phyloP scores from a whole-genome alignment of 53 echinoderm and acorn worm species.

The Temnopleurus reevesii region DNA sequence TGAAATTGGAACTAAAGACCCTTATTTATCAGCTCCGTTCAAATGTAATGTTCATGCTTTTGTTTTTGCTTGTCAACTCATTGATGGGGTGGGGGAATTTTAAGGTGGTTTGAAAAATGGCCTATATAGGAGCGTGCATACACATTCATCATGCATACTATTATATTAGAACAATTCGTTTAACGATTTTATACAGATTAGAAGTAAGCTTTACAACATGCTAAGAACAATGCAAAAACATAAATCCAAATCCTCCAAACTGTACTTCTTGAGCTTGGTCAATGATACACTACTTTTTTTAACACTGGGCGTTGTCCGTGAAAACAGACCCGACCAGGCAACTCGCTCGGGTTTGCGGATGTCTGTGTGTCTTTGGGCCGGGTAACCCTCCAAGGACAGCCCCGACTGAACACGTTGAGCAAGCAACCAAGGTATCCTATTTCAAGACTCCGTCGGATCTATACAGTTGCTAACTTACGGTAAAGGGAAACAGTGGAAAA shows the following conservation, averaged over 20 bases:
- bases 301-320: background rate
- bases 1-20: too few relatives aligned
- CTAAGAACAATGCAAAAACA: background rate
- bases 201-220: too few relatives aligned
- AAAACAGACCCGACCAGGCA: background rate
- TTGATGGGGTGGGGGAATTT: too few relatives aligned
- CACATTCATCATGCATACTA: too few relatives aligned
- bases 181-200: too few relatives aligned
- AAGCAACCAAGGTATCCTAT: background rate
- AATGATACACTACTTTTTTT: too few relatives aligned
- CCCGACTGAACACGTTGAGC: conserved; percentile 15
- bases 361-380: conserved; percentile 12
- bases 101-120: too few relatives aligned
- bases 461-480: background rate
- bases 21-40: too few relatives aligned
- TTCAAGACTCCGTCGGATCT: conserved; percentile 14
- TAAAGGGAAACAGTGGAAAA: background rate
- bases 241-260: background rate
- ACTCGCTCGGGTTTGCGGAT: background rate
- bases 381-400: conserved; percentile 17
- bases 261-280: background rate
- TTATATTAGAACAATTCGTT: too few relatives aligned
- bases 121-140: too few relatives aligned
- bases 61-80: too few relatives aligned
- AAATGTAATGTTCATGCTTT: too few relatives aligned